phyloP scores from a whole-genome alignment of 2,113 vertebrate genomes.

The Todiramphus saurophagus region DNA sequence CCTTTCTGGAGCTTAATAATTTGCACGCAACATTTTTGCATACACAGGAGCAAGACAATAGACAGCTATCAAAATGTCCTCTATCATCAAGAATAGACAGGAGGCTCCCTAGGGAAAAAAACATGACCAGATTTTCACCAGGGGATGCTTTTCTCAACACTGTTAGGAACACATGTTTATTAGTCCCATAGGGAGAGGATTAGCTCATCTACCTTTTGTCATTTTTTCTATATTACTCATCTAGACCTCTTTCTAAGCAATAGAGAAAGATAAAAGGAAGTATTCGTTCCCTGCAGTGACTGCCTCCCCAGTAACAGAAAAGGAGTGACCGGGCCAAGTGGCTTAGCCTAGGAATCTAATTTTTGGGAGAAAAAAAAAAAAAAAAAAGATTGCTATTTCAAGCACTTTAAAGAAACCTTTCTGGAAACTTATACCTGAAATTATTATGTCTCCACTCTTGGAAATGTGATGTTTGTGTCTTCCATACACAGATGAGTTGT shows the following conservation, averaged over 20 bases:
- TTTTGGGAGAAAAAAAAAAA: neutral
- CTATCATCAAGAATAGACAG: neutral
- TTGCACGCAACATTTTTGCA: neutral
- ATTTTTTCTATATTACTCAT: neutral
- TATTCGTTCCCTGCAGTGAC: neutral
- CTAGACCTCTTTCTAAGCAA: neutral
- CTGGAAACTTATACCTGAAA: neutral
- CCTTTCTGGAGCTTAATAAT: neutral
- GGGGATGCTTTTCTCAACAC: neutral
- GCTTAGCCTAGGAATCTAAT: neutral
- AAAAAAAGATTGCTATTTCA: neutral
- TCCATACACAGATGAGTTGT: neutral
- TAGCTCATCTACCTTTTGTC: constrained; percentile 5
- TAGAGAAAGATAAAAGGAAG: neutral
- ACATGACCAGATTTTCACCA: neutral
- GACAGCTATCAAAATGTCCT: neutral
- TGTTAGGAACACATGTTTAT: neutral
- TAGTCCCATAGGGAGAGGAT: neutral
- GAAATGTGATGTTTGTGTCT: neutral
- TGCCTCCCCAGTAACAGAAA: neutral
- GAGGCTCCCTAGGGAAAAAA: neutral
- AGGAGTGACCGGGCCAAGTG: neutral
- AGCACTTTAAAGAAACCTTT: neutral
- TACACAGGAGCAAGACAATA: neutral
- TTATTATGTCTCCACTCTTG: neutral